A percentile compares a stretch with the other conserved stretches of the same genome.
phyloP scores from a whole-genome alignment of 2,797 vertebrate genomes.

The Miichthys miiuy region DNA sequence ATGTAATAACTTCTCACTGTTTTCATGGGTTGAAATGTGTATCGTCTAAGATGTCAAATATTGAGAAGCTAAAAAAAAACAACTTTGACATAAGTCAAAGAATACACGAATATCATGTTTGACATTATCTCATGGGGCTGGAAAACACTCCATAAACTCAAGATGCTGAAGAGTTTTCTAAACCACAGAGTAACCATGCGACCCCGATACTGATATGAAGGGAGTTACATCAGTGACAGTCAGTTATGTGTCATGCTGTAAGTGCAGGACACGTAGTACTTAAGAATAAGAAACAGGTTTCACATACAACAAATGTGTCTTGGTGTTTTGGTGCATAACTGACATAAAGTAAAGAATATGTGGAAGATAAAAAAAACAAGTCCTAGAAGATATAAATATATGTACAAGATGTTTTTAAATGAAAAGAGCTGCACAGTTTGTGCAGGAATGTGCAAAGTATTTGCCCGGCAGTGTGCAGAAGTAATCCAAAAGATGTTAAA shows the following conservation, averaged over 20 bases:
- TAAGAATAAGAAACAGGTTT: too few species aligned
- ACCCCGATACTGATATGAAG: neutral
- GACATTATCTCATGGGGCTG: conserved; percentile 9
- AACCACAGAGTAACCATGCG: neutral
- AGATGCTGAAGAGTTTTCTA: neutral
- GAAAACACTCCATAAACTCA: neutral
- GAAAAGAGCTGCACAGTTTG: too few species aligned
- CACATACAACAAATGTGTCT: too few species aligned
- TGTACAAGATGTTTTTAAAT: too few species aligned
- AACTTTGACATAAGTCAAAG: neutral
- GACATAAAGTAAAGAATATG: too few species aligned
- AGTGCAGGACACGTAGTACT: neutral
- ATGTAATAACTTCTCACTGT: conserved; percentile 6
- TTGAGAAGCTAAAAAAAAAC: conserved; percentile 14
- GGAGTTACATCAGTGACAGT: neutral
- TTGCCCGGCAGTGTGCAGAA: too few species aligned
- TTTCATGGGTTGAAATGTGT: conserved; percentile 14
- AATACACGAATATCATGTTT: neutral
- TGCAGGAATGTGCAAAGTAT: too few species aligned
- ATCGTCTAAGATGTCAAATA: conserved; percentile 17
- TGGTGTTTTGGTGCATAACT: too few species aligned
- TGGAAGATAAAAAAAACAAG: too few species aligned
- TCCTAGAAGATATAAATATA: too few species aligned
- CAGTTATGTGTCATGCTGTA: too few species aligned
- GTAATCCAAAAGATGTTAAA: too few species aligned